These are phyloP conservation scores for Nomada hirtipes DNA, from an alignment of 2,888 invertebrate species.

Conservation along the genomic window DNA sequence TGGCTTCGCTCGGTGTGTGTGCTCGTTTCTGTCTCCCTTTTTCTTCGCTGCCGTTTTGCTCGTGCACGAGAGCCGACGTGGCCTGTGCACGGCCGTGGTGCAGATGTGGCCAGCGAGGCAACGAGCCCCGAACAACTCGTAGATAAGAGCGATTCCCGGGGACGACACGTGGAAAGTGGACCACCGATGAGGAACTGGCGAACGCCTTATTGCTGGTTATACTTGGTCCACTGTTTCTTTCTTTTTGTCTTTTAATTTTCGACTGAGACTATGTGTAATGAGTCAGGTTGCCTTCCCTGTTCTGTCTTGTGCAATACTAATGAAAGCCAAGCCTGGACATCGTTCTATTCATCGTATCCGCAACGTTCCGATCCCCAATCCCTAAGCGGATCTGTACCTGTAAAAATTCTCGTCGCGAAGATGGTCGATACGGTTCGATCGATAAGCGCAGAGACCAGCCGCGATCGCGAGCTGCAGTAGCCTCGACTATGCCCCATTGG, in stretches of 20 bases:
- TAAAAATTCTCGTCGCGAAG: not conserved
- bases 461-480: not conserved
- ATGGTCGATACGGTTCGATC: conserved; percentile 1
- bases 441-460: not conserved
- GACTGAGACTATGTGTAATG: no score
- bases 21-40: conserved; percentile 1
- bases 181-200: no score
- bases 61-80: conserved; percentile 71
- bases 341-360: no score
- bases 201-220: no score
- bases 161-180: conserved; percentile 40
- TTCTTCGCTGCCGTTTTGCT: conserved; percentile 55
- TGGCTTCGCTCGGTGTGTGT: conserved; percentile 68
- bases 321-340: no score
- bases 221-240: no score
- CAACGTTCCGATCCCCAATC: not conserved
- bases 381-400: no score
- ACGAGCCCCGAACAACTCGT: conserved; percentile 59
- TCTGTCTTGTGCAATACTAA: no score
- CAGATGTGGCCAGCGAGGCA: conserved; percentile 68
- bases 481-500: not conserved
- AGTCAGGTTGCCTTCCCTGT: no score
- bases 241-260: no score
- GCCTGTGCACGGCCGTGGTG: conserved; percentile 69
- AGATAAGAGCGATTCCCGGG: conserved; percentile 18